phyloP scores from a whole-genome alignment of 2,888 invertebrate species.

The Euzetes globulus region DNA sequence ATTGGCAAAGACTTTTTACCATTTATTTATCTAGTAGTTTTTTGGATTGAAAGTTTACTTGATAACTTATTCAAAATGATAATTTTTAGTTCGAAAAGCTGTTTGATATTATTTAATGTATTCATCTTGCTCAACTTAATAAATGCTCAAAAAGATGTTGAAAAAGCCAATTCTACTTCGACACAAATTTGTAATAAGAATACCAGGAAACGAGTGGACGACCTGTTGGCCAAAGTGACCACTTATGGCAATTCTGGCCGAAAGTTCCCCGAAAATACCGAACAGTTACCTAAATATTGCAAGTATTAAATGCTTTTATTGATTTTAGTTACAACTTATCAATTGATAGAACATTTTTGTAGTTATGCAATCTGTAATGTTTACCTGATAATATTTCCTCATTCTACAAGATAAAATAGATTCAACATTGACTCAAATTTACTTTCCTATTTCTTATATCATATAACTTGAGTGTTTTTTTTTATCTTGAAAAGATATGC shows the following conservation, averaged over 20 bases:
- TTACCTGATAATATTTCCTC: no score
- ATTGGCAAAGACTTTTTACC: no score
- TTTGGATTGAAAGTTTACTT: no score
- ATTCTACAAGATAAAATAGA: no score
- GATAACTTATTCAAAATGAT: no score
- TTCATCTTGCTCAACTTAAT: background rate
- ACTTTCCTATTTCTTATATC: no score
- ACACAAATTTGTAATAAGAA: background rate
- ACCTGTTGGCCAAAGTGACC: slow-evolving; percentile 7
- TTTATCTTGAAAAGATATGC: no score
- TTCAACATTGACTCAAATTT: no score
- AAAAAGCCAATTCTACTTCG: background rate
- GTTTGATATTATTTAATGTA: background rate
- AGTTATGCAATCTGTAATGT: background rate
- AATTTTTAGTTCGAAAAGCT: no score
- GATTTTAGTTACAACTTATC: background rate
- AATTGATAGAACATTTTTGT: background rate
- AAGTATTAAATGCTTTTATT: slow-evolving; percentile 1
- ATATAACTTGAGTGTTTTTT: no score
- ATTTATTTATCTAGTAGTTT: no score
- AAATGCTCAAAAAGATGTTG: background rate
- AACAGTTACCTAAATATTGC: slow-evolving; percentile 19
- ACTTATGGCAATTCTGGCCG: slow-evolving; percentile 23
- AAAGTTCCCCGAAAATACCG: slow-evolving; percentile 19
- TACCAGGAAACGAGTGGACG: slow-evolving; percentile 1